These are phyloP conservation scores for Drosophila elegans DNA, from an alignment of 1,140 invertebrate genomes.

Conservation along the genomic window DNA sequence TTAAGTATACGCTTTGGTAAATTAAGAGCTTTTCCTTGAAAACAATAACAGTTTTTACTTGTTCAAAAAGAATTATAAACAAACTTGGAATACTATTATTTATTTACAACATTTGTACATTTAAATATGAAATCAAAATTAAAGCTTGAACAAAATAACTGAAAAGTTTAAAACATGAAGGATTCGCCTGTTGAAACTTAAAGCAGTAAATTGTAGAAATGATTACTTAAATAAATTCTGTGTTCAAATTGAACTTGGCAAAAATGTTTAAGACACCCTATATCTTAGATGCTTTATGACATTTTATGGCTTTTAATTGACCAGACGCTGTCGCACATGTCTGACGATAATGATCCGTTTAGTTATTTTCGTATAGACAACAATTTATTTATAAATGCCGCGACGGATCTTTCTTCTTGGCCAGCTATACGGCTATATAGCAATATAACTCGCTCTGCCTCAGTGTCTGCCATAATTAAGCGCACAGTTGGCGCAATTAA, in stretches of 20 bases:
- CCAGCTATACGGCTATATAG: constrained; percentile 2
- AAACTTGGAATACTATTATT: too few relatives aligned
- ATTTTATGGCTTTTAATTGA: constrained; percentile 55
- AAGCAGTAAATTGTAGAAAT: too few relatives aligned
- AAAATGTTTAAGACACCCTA: constrained; percentile 16
- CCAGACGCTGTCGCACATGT: constrained; percentile 50
- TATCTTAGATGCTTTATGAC: constrained; percentile 44
- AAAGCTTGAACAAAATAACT: too few relatives aligned
- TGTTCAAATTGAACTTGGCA: too few relatives aligned
- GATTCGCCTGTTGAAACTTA: too few relatives aligned
- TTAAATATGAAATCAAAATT: too few relatives aligned
- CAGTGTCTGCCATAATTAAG: constrained; percentile 71
- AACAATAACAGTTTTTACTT: too few relatives aligned
- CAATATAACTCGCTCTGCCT: constrained; percentile 34
- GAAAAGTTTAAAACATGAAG: too few relatives aligned
- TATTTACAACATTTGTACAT: too few relatives aligned
- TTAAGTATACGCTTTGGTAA: not conserved
- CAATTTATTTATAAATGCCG: constrained; percentile 55
- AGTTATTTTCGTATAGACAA: constrained; percentile 53
- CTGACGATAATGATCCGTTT: constrained; percentile 50
- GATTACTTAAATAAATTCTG: too few relatives aligned
- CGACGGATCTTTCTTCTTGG: constrained; percentile 10
- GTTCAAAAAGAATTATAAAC: too few relatives aligned
- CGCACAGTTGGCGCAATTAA: constrained; percentile 60
- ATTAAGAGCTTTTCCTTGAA: too few relatives aligned